Base-by-base conservation (phyloP, 1,140 invertebrate species). In the Lasioglossum baleicum region DNA sequence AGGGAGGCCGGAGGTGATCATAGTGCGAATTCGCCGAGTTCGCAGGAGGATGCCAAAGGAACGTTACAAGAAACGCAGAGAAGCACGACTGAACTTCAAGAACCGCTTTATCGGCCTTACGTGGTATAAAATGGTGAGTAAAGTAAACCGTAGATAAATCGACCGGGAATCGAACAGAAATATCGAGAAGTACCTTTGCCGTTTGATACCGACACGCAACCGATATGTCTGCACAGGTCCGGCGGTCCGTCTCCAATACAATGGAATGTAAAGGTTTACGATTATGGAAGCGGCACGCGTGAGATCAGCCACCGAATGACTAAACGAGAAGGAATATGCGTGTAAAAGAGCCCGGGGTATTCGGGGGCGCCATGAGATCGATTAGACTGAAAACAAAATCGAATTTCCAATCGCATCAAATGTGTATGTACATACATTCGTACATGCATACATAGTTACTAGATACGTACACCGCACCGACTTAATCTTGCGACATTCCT, bases 101-200 rank as follows among this genome's bases (percentile, higher is more conserved):
- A 93, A 82, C 87, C 90, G 6, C 88, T 93, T 48, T 93, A 93
- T 84, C 90, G 92, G 67, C 92, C 92, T 69, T 93, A 93, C 71
- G 92, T 93, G 64, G 91, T 91, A 82, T 92, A 91, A 92, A 86
- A 44, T 2, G 17, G 22, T 64, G 69, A 65, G 44, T 48, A 72
- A 78, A 56, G n/a, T 17, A 56, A 35, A 70, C 66, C 20, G n/a
- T 61, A 7, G 56, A 58, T 8, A n/a, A n/a, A 58, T n/a, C 31
- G 20, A 22, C 15, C 48, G 17, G 56, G 35, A 35, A 35, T 35
- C 35, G 35, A 35, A 35, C 35, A 35, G 6, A 17, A 60, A 72
- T n/a, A 64, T 26, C 17, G 63, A 68, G 20, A 35, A 31, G 22
- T 22, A 65, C 15, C n/a, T 64, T 26, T 51, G 22, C 53, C 61